Conservation (phyloP, 37 sponge, comb jelly and placozoan species). For the Aplysina aerophoba region DNA sequence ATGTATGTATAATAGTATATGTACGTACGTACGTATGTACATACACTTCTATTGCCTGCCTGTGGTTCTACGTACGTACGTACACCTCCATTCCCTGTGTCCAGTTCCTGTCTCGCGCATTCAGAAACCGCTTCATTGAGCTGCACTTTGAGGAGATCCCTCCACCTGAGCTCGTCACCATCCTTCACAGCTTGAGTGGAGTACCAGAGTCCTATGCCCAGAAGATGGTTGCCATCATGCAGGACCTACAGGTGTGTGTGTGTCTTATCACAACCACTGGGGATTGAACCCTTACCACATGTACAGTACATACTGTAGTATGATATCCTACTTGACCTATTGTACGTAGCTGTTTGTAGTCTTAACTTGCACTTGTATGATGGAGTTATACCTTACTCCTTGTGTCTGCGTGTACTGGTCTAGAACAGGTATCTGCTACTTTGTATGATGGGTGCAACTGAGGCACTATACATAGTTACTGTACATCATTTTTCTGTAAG, state of each 20-base stretch:
- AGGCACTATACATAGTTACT: too few species aligned
- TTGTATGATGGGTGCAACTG: too few species aligned
- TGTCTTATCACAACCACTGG: too few species aligned
- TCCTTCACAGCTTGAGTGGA: constrained; percentile 74
- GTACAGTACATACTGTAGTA: neutral
- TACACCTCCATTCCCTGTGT: neutral
- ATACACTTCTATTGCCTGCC: neutral
- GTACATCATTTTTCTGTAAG: too few species aligned
- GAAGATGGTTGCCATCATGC: constrained; percentile 94
- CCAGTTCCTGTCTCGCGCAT: constrained; percentile 91
- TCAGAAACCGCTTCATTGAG: constrained; percentile 97
- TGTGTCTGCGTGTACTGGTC: too few species aligned
- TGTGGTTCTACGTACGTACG: neutral
- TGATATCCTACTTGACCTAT: neutral
- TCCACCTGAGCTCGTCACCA: constrained; percentile 74
- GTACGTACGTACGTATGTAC: neutral
- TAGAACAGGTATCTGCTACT: too few species aligned
- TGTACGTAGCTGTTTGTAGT: constrained; percentile 7
- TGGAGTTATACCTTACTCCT: too few species aligned
- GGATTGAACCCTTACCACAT: too few species aligned
- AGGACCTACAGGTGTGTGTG: constrained; percentile 86
- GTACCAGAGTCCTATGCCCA: constrained; percentile 89
- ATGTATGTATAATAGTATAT: neutral
- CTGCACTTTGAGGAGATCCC: constrained; percentile 98
- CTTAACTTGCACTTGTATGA: too few species aligned